phyloP scores from a whole-genome alignment of 2,888 invertebrate species.

The Acheta domesticus region DNA sequence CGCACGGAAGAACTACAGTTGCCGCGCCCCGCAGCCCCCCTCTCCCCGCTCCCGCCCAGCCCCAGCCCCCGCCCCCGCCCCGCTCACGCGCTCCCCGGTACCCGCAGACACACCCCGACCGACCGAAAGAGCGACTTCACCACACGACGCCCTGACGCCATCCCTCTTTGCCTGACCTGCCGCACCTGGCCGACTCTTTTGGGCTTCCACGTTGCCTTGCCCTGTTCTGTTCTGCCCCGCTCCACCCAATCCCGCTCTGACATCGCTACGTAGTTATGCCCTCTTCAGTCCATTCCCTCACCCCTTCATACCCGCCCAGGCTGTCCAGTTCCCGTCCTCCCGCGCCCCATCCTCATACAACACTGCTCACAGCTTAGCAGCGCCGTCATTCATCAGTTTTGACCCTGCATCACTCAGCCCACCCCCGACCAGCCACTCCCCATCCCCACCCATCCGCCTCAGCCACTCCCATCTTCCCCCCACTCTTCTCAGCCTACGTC shows the following conservation, averaged over 20 bases:
- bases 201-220: no score
- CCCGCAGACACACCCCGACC: not conserved
- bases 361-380: not conserved
- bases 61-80: no score
- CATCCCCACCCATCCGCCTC: not conserved
- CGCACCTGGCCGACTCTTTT: no score
- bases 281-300: not conserved
- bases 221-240: no score
- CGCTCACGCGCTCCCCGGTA: not conserved
- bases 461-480: not conserved
- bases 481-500: not conserved
- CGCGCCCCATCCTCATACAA: not conserved
- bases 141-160: no score
- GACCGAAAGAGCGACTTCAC: no score
- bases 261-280: not conserved
- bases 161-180: no score
- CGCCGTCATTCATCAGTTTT: no score
- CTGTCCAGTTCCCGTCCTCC: no score
- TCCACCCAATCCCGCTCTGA: no score
- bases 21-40: slow-evolving; percentile 11
- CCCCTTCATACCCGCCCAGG: no score
- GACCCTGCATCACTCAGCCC: not conserved
- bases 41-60: not conserved
- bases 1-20: slow-evolving; percentile 39
- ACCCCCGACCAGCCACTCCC: not conserved